These are phyloP conservation scores for Maniola jurtina DNA, from an alignment of 1,140 invertebrate species.

Conservation along the genomic window DNA sequence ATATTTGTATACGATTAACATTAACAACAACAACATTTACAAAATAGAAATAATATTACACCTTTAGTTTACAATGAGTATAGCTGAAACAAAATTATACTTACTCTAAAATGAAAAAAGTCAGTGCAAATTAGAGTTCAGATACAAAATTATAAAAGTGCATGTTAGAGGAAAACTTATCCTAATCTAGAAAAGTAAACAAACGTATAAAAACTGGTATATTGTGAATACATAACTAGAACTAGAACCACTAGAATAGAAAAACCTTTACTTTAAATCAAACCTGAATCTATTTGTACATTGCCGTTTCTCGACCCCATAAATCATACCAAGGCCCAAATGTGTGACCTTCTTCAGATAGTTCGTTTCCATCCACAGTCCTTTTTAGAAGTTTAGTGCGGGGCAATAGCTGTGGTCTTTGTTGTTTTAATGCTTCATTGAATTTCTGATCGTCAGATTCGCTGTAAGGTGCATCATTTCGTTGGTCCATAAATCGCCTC, in stretches of 20 bases:
- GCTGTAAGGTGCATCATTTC: constrained; percentile 79
- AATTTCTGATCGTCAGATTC: constrained; percentile 83
- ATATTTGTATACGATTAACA: constrained; percentile 23
- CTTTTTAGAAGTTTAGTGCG: constrained; percentile 84
- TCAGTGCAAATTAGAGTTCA: constrained; percentile 14
- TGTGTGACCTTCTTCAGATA: constrained; percentile 82
- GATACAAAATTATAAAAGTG: constrained; percentile 16
- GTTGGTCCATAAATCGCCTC: constrained; percentile 65
- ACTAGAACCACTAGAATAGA: constrained; percentile 22
- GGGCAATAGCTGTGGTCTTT: constrained; percentile 82
- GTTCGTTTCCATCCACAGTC: constrained; percentile 68
- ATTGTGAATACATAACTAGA: constrained; percentile 12
- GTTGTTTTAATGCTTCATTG: constrained; percentile 79
- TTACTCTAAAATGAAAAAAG: neutral
- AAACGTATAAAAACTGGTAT: constrained; percentile 25
- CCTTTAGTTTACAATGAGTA: neutral
- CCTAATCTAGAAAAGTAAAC: constrained; percentile 11
- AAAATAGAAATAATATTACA: constrained; percentile 25
- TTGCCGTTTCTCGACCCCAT: constrained; percentile 82
- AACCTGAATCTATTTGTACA: constrained; percentile 68
- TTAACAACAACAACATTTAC: constrained; percentile 38
- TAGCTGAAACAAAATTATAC: neutral
- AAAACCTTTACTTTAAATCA: constrained; percentile 31
- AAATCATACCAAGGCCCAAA: constrained; percentile 94
- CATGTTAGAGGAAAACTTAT: constrained; percentile 15